These are phyloP conservation scores for Anthophora plumipes DNA, from an alignment of 2,888 invertebrate genomes.

Conservation along the genomic window DNA sequence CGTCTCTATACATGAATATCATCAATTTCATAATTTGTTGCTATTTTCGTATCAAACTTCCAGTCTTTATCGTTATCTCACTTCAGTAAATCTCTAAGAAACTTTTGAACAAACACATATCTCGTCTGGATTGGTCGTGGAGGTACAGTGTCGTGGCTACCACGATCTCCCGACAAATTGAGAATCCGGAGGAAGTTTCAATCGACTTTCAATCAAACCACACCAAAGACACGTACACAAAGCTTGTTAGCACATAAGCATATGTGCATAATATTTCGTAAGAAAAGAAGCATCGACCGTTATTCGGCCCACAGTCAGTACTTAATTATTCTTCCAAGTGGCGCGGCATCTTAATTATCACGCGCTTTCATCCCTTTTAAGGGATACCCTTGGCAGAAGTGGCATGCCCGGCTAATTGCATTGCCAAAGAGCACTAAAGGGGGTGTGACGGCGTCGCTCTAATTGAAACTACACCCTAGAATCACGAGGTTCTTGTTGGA, in stretches of 20 bases:
- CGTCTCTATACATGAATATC: too few species aligned
- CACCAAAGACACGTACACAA: too few species aligned
- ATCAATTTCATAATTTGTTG: too few species aligned
- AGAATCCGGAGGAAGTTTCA: too few species aligned
- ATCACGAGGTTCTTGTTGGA: conserved; percentile 13
- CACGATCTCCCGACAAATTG: too few species aligned
- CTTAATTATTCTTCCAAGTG: conserved; percentile 65
- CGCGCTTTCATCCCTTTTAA: conserved; percentile 63
- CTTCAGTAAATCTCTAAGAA: too few species aligned
- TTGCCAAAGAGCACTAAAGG: conserved; percentile 54
- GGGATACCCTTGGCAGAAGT: conserved; percentile 54
- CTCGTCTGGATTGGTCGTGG: too few species aligned
- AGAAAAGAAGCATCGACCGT: conserved; percentile 20
- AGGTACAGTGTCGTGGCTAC: too few species aligned
- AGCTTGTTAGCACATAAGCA: neutral
- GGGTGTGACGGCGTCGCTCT: conserved; percentile 42
- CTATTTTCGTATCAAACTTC: too few species aligned
- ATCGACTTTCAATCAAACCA: too few species aligned
- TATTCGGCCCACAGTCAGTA: conserved; percentile 24
- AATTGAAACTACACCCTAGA: conserved; percentile 59
- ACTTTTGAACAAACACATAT: too few species aligned
- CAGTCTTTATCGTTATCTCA: too few species aligned
- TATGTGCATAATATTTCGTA: neutral
- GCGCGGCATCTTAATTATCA: conserved; percentile 66
- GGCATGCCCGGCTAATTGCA: conserved; percentile 66